Evolutionary conservation across 2,797 vertebrate species (phyloP), one percentile per base, ranked within the genome.

Genomic region (Neosilurus hyrtlii): DNA sequence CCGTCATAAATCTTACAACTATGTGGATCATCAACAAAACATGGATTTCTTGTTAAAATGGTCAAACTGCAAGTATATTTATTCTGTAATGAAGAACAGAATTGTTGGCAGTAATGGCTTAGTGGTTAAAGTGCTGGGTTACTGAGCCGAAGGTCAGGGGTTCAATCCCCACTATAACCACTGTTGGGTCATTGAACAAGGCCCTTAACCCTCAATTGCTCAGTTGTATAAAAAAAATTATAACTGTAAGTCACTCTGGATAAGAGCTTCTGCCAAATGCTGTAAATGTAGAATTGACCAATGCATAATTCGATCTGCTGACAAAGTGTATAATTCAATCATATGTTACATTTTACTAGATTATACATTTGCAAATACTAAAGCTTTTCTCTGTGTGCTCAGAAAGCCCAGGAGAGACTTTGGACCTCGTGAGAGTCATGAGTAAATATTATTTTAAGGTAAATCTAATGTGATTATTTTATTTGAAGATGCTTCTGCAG

Each of bases 1-100:
- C 15, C 79, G 56, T 63, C 43, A 73, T 81, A 62, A 73, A 30
- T 51, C 52, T 49, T 56, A 24, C 35, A 59, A 61, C 67, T 71
- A 71, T 51, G 9, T 71, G 26, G 22, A 80, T 59, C 56, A 61
- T 61, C 22, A 61, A 3, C 57, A 49, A 54, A 61, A 59, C 20
- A 76, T 37, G 20, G 11, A 59, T 43, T 76, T 76, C 1, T 30
- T 62, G 15, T 52, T 26, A 63, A 15, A 49, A 22, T 11, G 37
- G 59, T 20, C 4, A 35, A 9, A 22, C 0, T 57, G 72, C 56
- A 35, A 51, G 4, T 9, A 78, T 10, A 14, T 78, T 37, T 24
- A 63, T 37, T 43, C 56, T 51, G 37, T 51, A 18, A 62, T 49
- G 35, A 62, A 24, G 20, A 75, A 75, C 30, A n/a, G n/a, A n/a